Evolutionary conservation across 2,888 invertebrate genomes (phyloP).

Genomic region (Heliothis peltigera): DNA sequence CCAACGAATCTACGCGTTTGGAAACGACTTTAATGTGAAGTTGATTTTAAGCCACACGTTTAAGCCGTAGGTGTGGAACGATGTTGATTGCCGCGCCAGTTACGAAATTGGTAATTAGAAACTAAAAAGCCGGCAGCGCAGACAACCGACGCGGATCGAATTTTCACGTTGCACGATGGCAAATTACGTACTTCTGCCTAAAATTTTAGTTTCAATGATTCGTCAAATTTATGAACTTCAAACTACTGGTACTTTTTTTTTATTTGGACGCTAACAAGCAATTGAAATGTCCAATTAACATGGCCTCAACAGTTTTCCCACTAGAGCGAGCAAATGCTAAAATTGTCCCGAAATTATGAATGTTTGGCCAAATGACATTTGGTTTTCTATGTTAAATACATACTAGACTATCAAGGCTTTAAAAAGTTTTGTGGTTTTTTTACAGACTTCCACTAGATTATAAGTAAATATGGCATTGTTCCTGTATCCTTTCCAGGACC

Average conservation of each 20-base stretch:
- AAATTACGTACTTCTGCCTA: slow-evolving; percentile 18
- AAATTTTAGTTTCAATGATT: neutral
- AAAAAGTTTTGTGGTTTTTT: neutral
- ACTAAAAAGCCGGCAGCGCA: slow-evolving; percentile 33
- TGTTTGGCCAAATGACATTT: neutral
- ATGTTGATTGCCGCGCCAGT: slow-evolving; percentile 14
- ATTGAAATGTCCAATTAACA: neutral
- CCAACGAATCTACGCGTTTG: neutral
- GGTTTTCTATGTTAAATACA: neutral
- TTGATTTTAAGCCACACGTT: slow-evolving; percentile 18
- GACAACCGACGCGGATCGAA: slow-evolving; percentile 16
- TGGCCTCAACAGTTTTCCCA: neutral
- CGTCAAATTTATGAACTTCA: neutral
- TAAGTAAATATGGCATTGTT: too few species aligned
- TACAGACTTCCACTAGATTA: too few species aligned
- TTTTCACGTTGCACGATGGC: slow-evolving; percentile 20
- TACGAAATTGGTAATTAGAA: slow-evolving; percentile 42
- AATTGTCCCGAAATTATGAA: neutral
- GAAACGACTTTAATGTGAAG: slow-evolving; percentile 23
- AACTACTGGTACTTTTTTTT: too few species aligned
- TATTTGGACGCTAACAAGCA: neutral
- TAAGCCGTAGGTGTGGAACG: slow-evolving; percentile 5
- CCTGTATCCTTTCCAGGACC: too few species aligned
- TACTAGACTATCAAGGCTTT: neutral
- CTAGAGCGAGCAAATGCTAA: neutral